Base-by-base conservation (phyloP, 2,797 vertebrate genomes). In the Mycteria americana region DNA sequence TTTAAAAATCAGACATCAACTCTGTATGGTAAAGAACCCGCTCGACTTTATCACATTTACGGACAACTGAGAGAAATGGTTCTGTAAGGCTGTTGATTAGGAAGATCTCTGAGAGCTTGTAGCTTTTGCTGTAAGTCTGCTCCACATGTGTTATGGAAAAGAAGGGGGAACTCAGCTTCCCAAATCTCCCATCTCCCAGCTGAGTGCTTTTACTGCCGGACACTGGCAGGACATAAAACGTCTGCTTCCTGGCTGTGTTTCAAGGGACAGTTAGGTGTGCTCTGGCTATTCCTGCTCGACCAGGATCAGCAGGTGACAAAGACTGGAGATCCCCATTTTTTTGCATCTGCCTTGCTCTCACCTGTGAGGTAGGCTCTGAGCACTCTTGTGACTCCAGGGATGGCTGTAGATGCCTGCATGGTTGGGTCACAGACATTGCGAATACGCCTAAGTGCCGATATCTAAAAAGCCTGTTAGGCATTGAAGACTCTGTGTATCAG, bases 141-240 rank as follows among this genome's bases (percentile, higher is more conserved):
- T 73, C 21, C 19, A 27, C 6, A 2, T 18, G 5, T 46, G 13
- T 33, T 51, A 53, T 1, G 14, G 51, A 64, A 83, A 74, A 89
- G 30, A 78, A 91, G 21, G 24, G 27, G 39, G 24, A 92, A 78
- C 13, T 60, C 31, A 9, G 7, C 39, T 84, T 89, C 41, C 18
- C 45, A 57, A 35, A 80, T 46, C 25, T 75, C 21, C 19, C 6
- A 7, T 45, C 33, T 73, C 27, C 30, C 43, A 64, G 43, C 50
- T 19, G 2, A 72, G 6, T 50, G 25, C 31, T 94, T 89, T 84
- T 92, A 68, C 37, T 72, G 41, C 17, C 1, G 3, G 24, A 80
- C 0, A 0, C 7, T 35, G 59, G 59, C 53, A 72, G 64, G 45
- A 72, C 25, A 46, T 41, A 64, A 83, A 13, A 16, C 3, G 3